phyloP scores from a whole-genome alignment of 2,113 vertebrate genomes.

The Mohoua ochrocephala region DNA sequence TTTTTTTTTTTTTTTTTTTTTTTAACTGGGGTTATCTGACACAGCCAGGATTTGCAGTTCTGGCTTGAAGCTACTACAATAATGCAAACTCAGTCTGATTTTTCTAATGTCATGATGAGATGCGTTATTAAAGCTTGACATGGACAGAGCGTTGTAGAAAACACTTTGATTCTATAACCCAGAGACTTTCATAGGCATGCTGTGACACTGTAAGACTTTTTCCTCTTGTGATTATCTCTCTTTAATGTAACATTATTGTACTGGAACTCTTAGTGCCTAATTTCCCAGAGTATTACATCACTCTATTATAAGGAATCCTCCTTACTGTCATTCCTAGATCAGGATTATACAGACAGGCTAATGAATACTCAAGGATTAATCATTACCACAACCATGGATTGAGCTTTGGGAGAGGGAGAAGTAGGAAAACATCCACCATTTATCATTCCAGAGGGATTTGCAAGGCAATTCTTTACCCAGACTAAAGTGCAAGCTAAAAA shows the following conservation, averaged over 20 bases:
- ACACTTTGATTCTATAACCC: neutral
- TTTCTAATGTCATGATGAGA: neutral
- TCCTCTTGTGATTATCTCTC: neutral
- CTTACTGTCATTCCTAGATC: conserved; percentile 2
- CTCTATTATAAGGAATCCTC: conserved; percentile 1
- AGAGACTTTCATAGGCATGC: neutral
- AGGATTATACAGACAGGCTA: neutral
- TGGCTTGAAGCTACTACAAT: neutral
- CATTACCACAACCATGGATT: neutral
- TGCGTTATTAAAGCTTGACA: neutral
- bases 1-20: neutral
- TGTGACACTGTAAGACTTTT: neutral
- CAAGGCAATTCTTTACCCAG: neutral
- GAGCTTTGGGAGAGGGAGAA: neutral
- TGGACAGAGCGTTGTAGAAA: neutral
- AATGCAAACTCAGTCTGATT: neutral
- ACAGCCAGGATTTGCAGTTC: neutral
- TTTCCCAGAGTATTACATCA: conserved; percentile 12
- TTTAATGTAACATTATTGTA: neutral
- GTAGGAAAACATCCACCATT: neutral
- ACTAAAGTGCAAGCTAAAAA: neutral
- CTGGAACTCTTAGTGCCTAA: neutral
- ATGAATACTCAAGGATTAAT: neutral
- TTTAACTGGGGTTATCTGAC: neutral
- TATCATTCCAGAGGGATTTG: neutral